A percentile compares a stretch with the other conserved stretches of the same genome.
Conservation (phyloP, 92 coral and sea anemone genomes). For the Zoanthus solanderi region DNA sequence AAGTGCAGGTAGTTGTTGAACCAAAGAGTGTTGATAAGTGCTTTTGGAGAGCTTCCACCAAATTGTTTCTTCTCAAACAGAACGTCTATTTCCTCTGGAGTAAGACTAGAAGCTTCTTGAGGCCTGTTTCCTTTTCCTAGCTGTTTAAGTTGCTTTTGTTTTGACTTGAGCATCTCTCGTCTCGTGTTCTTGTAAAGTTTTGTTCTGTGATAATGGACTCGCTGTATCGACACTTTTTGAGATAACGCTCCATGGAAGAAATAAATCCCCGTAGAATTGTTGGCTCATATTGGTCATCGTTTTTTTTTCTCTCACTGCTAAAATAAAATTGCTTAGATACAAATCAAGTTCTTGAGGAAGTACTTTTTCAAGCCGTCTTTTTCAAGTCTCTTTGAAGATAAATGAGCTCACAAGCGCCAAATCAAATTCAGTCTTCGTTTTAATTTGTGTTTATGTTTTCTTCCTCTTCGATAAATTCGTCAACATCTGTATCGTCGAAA, state of each 20-base stretch:
- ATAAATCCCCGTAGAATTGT: no score
- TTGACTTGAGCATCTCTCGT: conserved; percentile 1
- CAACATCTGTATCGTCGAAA: conserved; percentile 48
- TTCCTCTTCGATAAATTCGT: conserved; percentile 54
- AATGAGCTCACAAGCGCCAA: conserved; percentile 42
- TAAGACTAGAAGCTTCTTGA: conserved; percentile 4
- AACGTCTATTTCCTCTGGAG: no score
- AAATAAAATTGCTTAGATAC: neutral
- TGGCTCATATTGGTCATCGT: no score
- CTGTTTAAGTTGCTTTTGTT: neutral
- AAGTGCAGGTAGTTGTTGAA: no score
- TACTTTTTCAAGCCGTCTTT: conserved; percentile 9
- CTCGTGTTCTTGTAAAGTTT: no score
- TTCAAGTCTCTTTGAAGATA: conserved; percentile 56
- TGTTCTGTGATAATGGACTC: neutral
- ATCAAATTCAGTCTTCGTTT: conserved; percentile 44
- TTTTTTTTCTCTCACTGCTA: no score
- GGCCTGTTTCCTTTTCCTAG: conserved; percentile 64
- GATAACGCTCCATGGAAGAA: no score
- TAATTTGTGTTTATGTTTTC: conserved; percentile 54
- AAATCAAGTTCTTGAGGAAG: neutral
- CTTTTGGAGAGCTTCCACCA: neutral
- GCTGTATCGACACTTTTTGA: conserved; percentile 13
- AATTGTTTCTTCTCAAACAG: no score
- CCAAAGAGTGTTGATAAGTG: no score